These are phyloP conservation scores for Homarus gammarus DNA, from an alignment of 2,888 invertebrate genomes.

Conservation along the genomic window DNA sequence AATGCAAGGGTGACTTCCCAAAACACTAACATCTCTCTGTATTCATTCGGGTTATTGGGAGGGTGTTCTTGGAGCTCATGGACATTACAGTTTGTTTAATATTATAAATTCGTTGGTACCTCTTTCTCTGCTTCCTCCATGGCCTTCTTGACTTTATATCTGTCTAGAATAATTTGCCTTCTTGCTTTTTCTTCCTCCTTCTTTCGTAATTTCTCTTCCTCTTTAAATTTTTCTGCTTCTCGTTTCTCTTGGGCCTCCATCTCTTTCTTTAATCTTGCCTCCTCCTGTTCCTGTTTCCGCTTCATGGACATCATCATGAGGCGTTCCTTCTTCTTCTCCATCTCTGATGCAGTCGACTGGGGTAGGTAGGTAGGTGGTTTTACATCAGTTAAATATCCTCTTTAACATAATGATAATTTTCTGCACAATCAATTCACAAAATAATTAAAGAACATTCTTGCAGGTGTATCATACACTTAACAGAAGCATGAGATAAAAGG, in stretches of 20 bases:
- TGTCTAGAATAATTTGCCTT: constrained; percentile 92
- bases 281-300: constrained; percentile 94
- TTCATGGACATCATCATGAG: constrained; percentile 93
- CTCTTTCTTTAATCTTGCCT: constrained; percentile 90
- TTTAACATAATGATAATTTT: constrained; percentile 5
- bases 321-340: constrained; percentile 94
- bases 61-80: neutral
- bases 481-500: neutral
- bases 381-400: constrained; percentile 10
- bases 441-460: neutral
- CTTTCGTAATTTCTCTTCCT: constrained; percentile 84
- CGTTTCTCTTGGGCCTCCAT: constrained; percentile 87
- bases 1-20: too few relatives aligned
- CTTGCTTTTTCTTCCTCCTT: constrained; percentile 92
- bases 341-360: constrained; percentile 84
- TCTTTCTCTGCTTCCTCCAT: constrained; percentile 88
- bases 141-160: constrained; percentile 95
- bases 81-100: neutral
- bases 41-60: neutral
- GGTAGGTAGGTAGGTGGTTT: constrained; percentile 45
- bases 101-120: constrained; percentile 72
- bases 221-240: constrained; percentile 88
- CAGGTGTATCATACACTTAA: neutral
- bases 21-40: too few relatives aligned
- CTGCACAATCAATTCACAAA: neutral